phyloP scores from a whole-genome alignment of 2,113 vertebrate species.

The Silurus glanis region DNA sequence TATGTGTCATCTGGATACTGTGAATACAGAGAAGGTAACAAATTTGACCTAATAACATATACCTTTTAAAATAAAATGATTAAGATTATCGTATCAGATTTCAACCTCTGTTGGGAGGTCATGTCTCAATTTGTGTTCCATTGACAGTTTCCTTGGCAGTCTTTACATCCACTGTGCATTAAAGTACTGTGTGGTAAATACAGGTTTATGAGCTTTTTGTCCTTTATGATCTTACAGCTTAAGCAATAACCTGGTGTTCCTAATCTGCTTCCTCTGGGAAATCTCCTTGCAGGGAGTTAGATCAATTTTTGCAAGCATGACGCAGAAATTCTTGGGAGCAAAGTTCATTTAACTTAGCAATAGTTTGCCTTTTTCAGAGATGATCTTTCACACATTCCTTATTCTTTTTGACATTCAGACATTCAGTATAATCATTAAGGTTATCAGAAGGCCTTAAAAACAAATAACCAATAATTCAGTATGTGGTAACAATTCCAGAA shows the following conservation, averaged over 20 bases:
- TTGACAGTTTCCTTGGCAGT: not conserved
- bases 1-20: not conserved
- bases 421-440: not conserved
- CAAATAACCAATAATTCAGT: slow-evolving; percentile 7
- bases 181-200: slow-evolving; percentile 10
- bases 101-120: not conserved
- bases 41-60: not conserved
- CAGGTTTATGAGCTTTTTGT: slow-evolving; percentile 1
- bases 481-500: not conserved
- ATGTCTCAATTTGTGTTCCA: not conserved
- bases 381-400: slow-evolving; percentile 9
- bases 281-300: not conserved
- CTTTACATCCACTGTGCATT: not conserved
- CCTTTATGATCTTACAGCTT: not conserved
- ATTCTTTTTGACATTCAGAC: slow-evolving; percentile 1
- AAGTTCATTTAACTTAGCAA: slow-evolving; percentile 39
- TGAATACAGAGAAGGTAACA: not conserved
- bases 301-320: slow-evolving; percentile 18
- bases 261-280: slow-evolving; percentile 8
- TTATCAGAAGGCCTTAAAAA: slow-evolving; percentile 12
- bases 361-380: not conserved
- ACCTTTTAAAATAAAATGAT: not conserved
- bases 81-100: not conserved
- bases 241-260: slow-evolving; percentile 29
- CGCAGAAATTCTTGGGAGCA: slow-evolving; percentile 21